phyloP scores from a whole-genome alignment of 2,113 vertebrate genomes.

The Entomyzon cyanotis region DNA sequence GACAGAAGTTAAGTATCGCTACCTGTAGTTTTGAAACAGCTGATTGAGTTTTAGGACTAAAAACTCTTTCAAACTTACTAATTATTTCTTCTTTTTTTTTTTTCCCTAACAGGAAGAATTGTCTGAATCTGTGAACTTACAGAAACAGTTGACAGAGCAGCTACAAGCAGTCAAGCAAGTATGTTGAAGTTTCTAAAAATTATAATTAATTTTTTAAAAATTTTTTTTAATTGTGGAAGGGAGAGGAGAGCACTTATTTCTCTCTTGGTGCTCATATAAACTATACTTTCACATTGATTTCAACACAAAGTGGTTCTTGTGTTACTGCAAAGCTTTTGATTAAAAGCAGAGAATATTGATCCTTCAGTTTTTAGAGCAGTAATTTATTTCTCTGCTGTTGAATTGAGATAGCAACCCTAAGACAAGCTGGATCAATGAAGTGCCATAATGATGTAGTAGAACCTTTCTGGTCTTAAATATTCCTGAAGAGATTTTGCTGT shows the following conservation, averaged over 20 bases:
- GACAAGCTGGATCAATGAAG: neutral
- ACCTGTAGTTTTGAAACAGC: neutral
- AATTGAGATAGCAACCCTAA: neutral
- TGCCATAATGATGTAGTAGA: neutral
- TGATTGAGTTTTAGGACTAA: neutral
- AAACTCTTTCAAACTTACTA: neutral
- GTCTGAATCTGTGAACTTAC: slow-evolving; percentile 78
- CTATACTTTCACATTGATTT: neutral
- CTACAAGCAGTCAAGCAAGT: slow-evolving; percentile 85
- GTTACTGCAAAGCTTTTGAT: neutral
- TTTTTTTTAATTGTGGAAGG: neutral
- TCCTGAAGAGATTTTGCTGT: neutral
- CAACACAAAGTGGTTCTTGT: neutral
- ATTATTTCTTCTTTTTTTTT: neutral
- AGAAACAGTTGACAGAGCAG: slow-evolving; percentile 81
- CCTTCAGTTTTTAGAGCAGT: neutral
- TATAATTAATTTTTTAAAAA: neutral
- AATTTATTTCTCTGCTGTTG: neutral
- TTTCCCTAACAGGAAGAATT: slow-evolving; percentile 80
- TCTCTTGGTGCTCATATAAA: neutral
- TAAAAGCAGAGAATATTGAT: neutral
- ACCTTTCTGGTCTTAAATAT: neutral
- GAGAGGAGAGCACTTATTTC: neutral
- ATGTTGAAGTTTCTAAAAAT: slow-evolving; percentile 17
- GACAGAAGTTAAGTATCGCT: neutral